Evolutionary conservation across 2,888 invertebrate species (phyloP), one percentile per base, ranked within the genome.

Genomic region (Chloroclystis v-ata): DNA sequence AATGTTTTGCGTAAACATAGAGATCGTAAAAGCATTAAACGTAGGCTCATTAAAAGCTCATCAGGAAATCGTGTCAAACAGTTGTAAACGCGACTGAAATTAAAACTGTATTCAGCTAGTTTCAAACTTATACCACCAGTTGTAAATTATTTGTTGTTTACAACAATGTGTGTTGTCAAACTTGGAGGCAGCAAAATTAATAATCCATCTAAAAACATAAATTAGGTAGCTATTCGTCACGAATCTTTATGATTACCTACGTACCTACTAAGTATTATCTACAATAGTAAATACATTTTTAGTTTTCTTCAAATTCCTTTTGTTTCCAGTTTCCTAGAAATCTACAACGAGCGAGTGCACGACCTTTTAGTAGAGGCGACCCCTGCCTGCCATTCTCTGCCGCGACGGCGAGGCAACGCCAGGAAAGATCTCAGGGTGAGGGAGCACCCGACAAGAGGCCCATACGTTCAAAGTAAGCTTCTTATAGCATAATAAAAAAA

Each of bases 361-460:
- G 95, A 95, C 75, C 78, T 95, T 49, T 75, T 95, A 46, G 82
- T 82, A 5, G 82, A 84, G 37, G 69, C 69, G 1, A 61, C 73
- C 1, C 75, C 87, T 80, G 48, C 87, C 89, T 71, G 84, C 90
- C 73, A 68, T 71, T 89, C 69, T 32, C 72, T 78, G 69, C 85
- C 81, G 6, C 67, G 80, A 20, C 73, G 78, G 4, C 69, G 73
- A 33, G 86, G 86, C 14, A 84, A 84, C 66, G 63, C 74, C 10
- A 62, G 79, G 7, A 85, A 85, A 49, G 86, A 87, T 42, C 86
- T 95, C n/a, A 91, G 92, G 60, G 92, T 95, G 28, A 80, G 95
- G 45, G 94, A 95, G 75, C 94, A 95, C 81, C 95, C 95, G 1
- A 89, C 90, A 47, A 90, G 89, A 57, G 95, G 95, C 52, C 93